Evolutionary conservation across 2,888 invertebrate species (phyloP), one percentile per base, ranked within the genome.

Genomic region (Lomographa bimaculata): DNA sequence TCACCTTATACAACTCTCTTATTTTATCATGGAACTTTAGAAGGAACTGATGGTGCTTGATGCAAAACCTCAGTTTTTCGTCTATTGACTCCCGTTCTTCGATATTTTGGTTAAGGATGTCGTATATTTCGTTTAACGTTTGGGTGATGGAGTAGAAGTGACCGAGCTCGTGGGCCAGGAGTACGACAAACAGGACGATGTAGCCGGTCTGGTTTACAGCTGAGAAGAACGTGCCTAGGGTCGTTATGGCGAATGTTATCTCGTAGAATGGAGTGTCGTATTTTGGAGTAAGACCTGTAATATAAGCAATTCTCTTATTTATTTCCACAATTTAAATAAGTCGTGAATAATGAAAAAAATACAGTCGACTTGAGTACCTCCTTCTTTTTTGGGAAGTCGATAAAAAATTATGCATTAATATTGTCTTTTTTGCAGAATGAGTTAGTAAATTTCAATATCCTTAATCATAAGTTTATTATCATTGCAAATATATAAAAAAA

Each of bases 141-240:
- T 65, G 71, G 3, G 65, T 67, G 29, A 78, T 76, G 5, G 67
- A 74, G 42, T 70, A 69, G 44, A 71, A 71, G 44, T 79, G 76
- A 0, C 77, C 79, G 1, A 79, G 61, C 38, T 77, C 77, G 16
- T 78, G 72, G 7, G 65, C 52, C 4, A 78, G 47, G 7, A 79
- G 52, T 0, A 63, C 68, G 5, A 79, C 58, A 40, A 78, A 79
- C 1, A 79, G 61, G 1, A 76, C 62, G 14, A 76, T 78, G 60
- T 77, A 78, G 9, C 77, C 79, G 0, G 76, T 78, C 46, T 79
- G 79, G 55, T 77, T 79, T 46, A 77, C 52, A 4, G 65, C 78
- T 0, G 79, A 79, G 48, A 79, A 79, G 1, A 53, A 52, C 1
- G 76, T 71, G 1, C 56, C 74, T 6, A 67, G 45, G 14, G 52